A percentile compares a stretch with the other conserved stretches of the same genome.
Conservation (phyloP, 2,113 vertebrate genomes). For the Numida meleagris region DNA sequence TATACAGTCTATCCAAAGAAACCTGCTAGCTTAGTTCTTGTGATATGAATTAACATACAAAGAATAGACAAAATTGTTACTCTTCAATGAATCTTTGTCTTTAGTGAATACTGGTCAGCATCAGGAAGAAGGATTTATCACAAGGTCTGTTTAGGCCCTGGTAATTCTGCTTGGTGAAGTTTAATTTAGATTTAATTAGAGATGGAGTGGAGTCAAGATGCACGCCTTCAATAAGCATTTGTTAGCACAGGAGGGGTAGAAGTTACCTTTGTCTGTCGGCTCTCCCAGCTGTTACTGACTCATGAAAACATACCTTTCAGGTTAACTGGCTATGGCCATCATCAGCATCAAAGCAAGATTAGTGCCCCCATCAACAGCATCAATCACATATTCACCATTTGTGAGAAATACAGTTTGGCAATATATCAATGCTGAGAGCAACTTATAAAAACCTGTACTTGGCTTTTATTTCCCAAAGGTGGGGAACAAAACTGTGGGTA, state of each 20-base stretch:
- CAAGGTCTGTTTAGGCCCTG: neutral
- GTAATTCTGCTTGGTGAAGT: constrained; percentile 23
- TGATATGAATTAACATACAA: neutral
- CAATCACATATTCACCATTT: rapidly evolving
- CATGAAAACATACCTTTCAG: rapidly evolving
- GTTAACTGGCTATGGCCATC: neutral
- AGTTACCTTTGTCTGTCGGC: neutral
- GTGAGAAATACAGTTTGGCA: neutral
- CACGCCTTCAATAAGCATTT: neutral
- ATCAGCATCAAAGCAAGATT: rapidly evolving
- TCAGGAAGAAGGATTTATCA: neutral
- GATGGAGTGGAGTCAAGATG: constrained; percentile 12
- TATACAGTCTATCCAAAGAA: neutral
- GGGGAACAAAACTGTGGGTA: rapidly evolving
- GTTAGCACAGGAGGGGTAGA: neutral
- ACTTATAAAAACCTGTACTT: neutral
- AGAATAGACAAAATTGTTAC: neutral
- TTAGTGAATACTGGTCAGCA: neutral
- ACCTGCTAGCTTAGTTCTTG: neutral
- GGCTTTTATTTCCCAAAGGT: neutral
- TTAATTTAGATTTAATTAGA: constrained; percentile 72
- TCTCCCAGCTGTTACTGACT: neutral
- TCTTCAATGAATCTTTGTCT: neutral
- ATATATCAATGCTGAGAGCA: neutral
- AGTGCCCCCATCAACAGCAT: neutral